Percentiles rank a stretch among this genome's conserved stretches.
phyloP scores from a whole-genome alignment of 2,113 vertebrate genomes.

The Corydoras maculifer region DNA sequence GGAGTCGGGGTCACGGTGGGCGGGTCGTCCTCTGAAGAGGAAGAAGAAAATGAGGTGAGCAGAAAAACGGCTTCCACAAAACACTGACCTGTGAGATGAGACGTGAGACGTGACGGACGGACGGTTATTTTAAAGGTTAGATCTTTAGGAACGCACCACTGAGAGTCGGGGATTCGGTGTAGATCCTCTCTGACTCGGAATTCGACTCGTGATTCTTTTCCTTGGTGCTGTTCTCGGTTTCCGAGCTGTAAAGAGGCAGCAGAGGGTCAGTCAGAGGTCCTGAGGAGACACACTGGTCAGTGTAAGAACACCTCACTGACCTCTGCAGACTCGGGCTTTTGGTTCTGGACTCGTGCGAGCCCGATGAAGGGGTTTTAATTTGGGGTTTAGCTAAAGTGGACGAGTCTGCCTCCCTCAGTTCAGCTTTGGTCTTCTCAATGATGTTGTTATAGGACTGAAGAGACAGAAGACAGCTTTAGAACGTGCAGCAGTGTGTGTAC shows the following conservation, averaged over 20 bases:
- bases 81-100: no score
- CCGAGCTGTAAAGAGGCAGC: constrained; percentile 59
- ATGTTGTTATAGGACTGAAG: constrained; percentile 81
- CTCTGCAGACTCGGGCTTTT: constrained; percentile 63
- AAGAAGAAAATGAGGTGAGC: no score
- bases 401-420: constrained; percentile 74
- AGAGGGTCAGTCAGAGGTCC: neutral
- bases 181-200: constrained; percentile 64
- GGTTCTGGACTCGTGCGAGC: constrained; percentile 68
- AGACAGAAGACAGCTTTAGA: neutral
- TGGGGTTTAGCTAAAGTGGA: constrained; percentile 70
- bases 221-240: constrained; percentile 68
- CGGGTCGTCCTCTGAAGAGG: constrained; percentile 52
- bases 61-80: no score
- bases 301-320: constrained; percentile 47
- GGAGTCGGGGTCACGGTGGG: constrained; percentile 56
- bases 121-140: no score
- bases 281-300: neutral
- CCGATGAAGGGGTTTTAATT: constrained; percentile 67
- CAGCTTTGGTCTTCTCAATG: constrained; percentile 92
- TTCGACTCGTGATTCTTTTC: constrained; percentile 50
- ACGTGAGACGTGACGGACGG: no score
- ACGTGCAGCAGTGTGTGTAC: no score
- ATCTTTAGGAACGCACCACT: constrained; percentile 57
- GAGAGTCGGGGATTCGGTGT: constrained; percentile 64